These are phyloP conservation scores for Heliconius congener DNA, from an alignment of 1,140 invertebrate genomes.

Conservation along the genomic window DNA sequence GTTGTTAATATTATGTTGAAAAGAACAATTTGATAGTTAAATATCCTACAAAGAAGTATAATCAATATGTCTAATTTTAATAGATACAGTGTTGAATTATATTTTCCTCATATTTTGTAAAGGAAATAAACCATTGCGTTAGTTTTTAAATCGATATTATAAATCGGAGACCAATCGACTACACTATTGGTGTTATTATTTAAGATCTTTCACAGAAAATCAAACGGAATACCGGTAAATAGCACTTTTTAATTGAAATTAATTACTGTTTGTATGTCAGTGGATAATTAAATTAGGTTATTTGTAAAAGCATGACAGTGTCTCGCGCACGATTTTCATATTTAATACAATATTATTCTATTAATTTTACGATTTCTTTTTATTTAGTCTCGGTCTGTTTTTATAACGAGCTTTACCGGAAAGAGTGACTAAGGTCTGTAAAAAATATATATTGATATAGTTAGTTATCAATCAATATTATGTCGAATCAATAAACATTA, in stretches of 20 bases:
- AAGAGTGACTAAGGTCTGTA: not conserved
- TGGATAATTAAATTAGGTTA: not conserved
- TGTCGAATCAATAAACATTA: not conserved
- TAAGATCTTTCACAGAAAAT: not conserved
- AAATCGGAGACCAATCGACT: not conserved
- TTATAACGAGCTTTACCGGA: not conserved
- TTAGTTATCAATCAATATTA: not conserved
- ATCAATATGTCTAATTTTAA: slow-evolving; percentile 2
- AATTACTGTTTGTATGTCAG: not conserved
- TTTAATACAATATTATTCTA: not conserved
- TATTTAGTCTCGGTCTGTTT: not conserved
- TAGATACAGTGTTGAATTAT: not conserved
- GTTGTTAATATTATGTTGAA: not conserved
- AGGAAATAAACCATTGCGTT: not conserved
- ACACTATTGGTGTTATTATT: not conserved
- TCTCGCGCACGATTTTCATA: not conserved
- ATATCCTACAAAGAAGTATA: not conserved
- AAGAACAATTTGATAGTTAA: not conserved
- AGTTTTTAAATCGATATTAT: not conserved
- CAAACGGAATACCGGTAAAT: not conserved
- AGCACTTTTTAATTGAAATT: not conserved
- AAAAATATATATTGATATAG: not conserved
- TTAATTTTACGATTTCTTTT: not conserved
- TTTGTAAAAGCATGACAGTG: not conserved
- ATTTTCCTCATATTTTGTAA: not conserved